A percentile compares a stretch with the other conserved stretches of the same genome.
These are phyloP conservation scores for Eolophus roseicapilla DNA, from an alignment of 2,113 vertebrate species.

Conservation along the genomic window DNA sequence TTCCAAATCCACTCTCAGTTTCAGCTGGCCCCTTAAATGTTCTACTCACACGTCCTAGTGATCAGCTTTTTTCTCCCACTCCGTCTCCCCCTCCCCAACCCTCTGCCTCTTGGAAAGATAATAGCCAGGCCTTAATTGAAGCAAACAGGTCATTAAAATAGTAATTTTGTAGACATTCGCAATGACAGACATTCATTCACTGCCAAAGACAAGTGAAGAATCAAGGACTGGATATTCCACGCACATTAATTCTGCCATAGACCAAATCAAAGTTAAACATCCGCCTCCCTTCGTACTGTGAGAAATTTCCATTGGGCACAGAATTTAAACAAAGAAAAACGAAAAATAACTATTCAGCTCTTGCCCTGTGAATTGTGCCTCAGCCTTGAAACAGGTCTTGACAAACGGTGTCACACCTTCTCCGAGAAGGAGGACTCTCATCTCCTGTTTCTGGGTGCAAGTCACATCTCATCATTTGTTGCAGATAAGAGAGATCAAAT, in stretches of 20 bases:
- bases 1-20: conserved; percentile 57
- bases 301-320: neutral
- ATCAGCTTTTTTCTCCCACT: conserved; percentile 36
- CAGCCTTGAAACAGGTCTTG: neutral
- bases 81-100: neutral
- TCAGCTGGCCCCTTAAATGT: conserved; percentile 62
- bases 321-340: conserved; percentile 23
- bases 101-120: conserved; percentile 59
- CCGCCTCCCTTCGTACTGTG: neutral
- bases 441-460: neutral
- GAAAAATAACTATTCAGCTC: neutral
- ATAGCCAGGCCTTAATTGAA: conserved; percentile 65
- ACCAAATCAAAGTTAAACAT: conserved; percentile 35
- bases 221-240: neutral
- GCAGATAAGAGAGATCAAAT: neutral
- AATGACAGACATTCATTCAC: conserved; percentile 62
- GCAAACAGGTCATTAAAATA: conserved; percentile 70
- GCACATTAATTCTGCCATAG: conserved; percentile 15
- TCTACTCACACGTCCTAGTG: conserved; percentile 36
- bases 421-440: neutral
- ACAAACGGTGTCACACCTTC: neutral
- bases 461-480: neutral
- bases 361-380: neutral
- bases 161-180: conserved; percentile 55
- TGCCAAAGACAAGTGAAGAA: conserved; percentile 65